Base-by-base conservation (phyloP, 2,113 vertebrate genomes). In the Polypterus senegalus region DNA sequence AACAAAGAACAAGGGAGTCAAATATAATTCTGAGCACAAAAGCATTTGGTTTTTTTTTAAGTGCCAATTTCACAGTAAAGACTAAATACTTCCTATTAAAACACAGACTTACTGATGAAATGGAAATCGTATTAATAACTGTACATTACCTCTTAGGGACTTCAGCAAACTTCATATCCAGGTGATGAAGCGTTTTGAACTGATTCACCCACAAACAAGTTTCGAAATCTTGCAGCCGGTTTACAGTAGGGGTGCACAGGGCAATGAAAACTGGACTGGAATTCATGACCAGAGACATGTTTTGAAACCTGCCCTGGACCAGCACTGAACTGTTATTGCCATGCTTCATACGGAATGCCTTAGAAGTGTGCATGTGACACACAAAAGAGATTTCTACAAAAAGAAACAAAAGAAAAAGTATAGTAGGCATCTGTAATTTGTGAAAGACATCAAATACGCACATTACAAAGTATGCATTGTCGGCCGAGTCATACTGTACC, bases 291-390 rank as follows among this genome's bases (percentile, higher is more conserved):
- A 69, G 65, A 4, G 66, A 56, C n/a, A 74, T 57, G 5, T 69
- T 46, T 1, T 45, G 66, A 58, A 87, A 86, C 63, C 68, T 79
- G 9, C 89, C 85, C 0, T 53, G 55, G 63, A 92, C 79, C 46
- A 82, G 63, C 69, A 86, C 59, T 0, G 81, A 80, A 45, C 75
- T 81, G 46, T 79, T 76, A 5, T 75, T 73, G 3, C 81, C 70
- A 0, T 81, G 70, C 47, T 73, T 78, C 60, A 79, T 61, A 49
- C 77, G 81, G 61, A 88, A 81, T 3, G 79, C 72, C 66, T 82
- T 91, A 67, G 88, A 87, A 0, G 83, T 82, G 58, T 79, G 75
- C 85, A 90, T 86, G 48, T 76, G 70, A 0, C 83, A 81, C 54
- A 87, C 66, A 54, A 91, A 89, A 0, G 76, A 83, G 60, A 77